Conservation (phyloP, 2,797 vertebrate species). For the Chiloscyllium punctatum region DNA sequence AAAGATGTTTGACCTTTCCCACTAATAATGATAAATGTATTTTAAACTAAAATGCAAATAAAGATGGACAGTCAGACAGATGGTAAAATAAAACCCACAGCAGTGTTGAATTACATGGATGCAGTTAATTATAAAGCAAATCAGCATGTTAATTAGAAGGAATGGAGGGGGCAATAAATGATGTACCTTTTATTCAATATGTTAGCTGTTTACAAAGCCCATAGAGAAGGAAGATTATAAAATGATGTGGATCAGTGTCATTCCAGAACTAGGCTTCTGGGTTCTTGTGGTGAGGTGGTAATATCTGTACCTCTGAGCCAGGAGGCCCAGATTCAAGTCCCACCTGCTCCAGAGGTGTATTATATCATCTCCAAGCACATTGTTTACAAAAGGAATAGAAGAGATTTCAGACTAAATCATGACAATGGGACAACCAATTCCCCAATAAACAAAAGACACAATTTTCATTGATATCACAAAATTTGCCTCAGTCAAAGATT, state of each 20-base stretch:
- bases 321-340: no score
- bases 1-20: constrained; percentile 3
- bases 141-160: constrained; percentile 7
- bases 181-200: background rate
- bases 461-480: background rate
- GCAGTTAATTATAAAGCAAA: constrained; percentile 22
- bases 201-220: background rate
- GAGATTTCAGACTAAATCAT: background rate
- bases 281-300: no score
- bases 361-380: no score
- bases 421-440: background rate
- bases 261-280: background rate
- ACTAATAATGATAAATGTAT: background rate
- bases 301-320: no score
- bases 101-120: background rate
- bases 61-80: constrained; percentile 13
- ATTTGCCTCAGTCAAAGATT: background rate
- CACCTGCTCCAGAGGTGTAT: no score
- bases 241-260: background rate
- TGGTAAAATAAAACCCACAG: constrained; percentile 23
- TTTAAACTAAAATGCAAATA: constrained; percentile 19
- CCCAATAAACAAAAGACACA: background rate
- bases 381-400: no score
- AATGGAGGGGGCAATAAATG: background rate
- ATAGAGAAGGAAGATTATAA: background rate